These are phyloP conservation scores for Itoplectis maculator DNA, from an alignment of 2,888 invertebrate species.

Conservation along the genomic window DNA sequence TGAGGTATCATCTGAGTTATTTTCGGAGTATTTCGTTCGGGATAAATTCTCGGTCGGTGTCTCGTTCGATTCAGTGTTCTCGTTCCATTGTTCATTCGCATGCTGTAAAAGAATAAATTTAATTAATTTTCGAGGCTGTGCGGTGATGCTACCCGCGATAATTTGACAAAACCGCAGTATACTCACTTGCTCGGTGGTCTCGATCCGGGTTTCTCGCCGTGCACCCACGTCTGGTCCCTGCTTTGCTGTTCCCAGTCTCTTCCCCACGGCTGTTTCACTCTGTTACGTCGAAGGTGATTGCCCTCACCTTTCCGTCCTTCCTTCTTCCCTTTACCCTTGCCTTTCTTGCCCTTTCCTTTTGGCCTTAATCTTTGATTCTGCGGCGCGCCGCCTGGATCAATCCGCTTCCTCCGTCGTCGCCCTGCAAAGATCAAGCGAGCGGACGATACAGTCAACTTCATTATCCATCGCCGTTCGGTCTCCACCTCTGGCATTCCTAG, in stretches of 20 bases:
- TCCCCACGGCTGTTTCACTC: slow-evolving; percentile 67
- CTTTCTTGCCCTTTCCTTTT: slow-evolving; percentile 71
- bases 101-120: slow-evolving; percentile 45
- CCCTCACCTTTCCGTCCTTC: slow-evolving; percentile 70
- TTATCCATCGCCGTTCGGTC: slow-evolving; percentile 3
- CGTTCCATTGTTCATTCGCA: slow-evolving; percentile 53
- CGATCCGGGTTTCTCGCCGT: slow-evolving; percentile 81
- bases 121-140: not conserved
- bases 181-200: slow-evolving; percentile 78
- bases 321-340: slow-evolving; percentile 47
- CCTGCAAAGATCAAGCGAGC: slow-evolving; percentile 67
- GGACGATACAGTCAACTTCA: not conserved
- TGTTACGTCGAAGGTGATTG: slow-evolving; percentile 69
- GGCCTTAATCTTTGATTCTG: slow-evolving; percentile 79
- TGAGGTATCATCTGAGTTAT: slow-evolving; percentile 68
- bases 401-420: slow-evolving; percentile 77
- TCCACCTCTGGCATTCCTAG: slow-evolving; percentile 1
- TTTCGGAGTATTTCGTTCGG: slow-evolving; percentile 52
- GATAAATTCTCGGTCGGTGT: slow-evolving; percentile 59
- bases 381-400: slow-evolving; percentile 75
- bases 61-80: slow-evolving; percentile 66
- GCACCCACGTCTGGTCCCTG: slow-evolving; percentile 76
- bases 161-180: slow-evolving; percentile 3
- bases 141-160: not conserved
- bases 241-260: slow-evolving; percentile 70